Evolutionary conservation across 2,888 invertebrate species (phyloP).

Genomic region (Ditula angustiorana): DNA sequence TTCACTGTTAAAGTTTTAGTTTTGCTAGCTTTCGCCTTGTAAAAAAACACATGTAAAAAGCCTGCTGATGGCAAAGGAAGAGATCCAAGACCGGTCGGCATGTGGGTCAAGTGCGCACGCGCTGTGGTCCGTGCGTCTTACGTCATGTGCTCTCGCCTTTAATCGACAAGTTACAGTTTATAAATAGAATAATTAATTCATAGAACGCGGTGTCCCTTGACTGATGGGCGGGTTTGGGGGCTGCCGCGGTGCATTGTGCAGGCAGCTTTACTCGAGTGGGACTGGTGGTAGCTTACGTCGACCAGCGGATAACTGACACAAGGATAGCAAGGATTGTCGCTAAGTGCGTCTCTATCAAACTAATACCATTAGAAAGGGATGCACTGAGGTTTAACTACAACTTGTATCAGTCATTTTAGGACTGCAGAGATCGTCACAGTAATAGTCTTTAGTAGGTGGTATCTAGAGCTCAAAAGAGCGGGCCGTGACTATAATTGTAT

Average conservation of each 20-base stretch:
- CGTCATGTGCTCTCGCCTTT: constrained; percentile 64
- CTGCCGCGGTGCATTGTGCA: background rate
- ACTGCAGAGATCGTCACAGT: too few species aligned
- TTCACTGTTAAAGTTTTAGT: constrained; percentile 59
- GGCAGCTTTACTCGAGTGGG: background rate
- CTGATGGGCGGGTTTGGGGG: background rate
- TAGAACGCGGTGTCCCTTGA: constrained; percentile 45
- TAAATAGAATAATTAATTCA: constrained; percentile 61
- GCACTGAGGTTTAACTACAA: too few species aligned
- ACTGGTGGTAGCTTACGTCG: too few species aligned
- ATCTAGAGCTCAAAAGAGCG: too few species aligned
- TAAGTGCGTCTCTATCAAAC: too few species aligned
- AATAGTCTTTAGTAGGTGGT: too few species aligned
- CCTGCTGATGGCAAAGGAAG: constrained; percentile 36
- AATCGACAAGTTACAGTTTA: constrained; percentile 46
- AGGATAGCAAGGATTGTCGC: too few species aligned
- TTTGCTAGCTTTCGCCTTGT: constrained; percentile 36
- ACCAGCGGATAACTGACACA: too few species aligned
- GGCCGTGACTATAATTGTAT: too few species aligned
- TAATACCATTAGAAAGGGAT: too few species aligned
- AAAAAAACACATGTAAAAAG: constrained; percentile 67
- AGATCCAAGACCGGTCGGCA: constrained; percentile 58
- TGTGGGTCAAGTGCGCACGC: constrained; percentile 73
- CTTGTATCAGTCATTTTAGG: too few species aligned
- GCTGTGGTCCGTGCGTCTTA: constrained; percentile 53